Base-by-base conservation (phyloP, 2,797 vertebrate genomes). In the Enteromius argenteus region DNA sequence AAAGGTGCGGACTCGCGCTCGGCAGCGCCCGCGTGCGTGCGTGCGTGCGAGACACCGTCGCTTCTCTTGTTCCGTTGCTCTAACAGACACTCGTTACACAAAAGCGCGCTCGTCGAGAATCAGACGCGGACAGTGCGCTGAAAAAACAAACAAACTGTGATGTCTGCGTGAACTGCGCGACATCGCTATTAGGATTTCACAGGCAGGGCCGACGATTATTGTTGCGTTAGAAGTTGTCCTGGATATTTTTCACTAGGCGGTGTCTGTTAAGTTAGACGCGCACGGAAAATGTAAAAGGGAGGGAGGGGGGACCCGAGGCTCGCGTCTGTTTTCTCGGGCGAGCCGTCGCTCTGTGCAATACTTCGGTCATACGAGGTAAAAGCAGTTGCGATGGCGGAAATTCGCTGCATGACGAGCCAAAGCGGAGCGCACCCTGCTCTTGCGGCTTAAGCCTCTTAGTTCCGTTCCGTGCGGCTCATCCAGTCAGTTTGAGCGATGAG, bases 1-100 rank as follows among this genome's bases (percentile, higher is more conserved):
- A 91, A 91, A 93, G 90, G 89, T 92, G 91, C 92, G 90, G 89
- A 78, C 88, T 88, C 79, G 87, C 67, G 87, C 87, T 79, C 82
- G 69, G 35, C 69, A 37, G 79, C 76, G 53, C 72, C 7, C 14
- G 83, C 56, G 39, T 67, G 85, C 80, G 44, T 46, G 44, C 44
- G 58, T 67, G 85, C 80, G 44, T 46, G 44, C 44, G 58, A 84
- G 77, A 46, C 46, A 30, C 79, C 30, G 77, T 39, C 89, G 87
- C 88, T 86, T 80, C 84, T 86, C 81, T 75, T 67, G 66, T 85
- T 87, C 87, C 32, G 39, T 15, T 64, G 46, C 60, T 58, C 75
- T 72, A 27, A 60, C 39, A 42, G 51, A 77, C n/a, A 53, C 86
- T 10, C 77, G 77, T 21, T 83, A 66, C 79, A 81, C 69, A 73